Evolutionary conservation across 2,888 invertebrate species (phyloP), one percentile per base, ranked within the genome.

Genomic region (Clusia tigrina): DNA sequence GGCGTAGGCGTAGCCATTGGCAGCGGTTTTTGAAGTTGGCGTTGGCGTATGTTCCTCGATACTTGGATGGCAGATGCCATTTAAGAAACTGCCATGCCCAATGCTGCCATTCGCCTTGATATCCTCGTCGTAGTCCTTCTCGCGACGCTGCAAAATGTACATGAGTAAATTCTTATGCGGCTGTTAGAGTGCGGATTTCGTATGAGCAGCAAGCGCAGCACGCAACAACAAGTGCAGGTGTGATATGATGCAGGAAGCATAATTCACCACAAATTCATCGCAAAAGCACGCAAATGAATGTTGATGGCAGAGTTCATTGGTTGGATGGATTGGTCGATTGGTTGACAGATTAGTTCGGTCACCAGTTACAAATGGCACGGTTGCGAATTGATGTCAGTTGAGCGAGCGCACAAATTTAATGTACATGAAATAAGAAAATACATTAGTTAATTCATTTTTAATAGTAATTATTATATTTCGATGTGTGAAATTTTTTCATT

Each of bases 71-170:
- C n/a, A n/a, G n/a, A 58, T 15, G 42, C 42, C 42, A 15, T 42
- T 42, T 5, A 2, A 5, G 9, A 66, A 57, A 64, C 66, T 58
- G 54, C 46, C 60, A 64, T 26, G 0, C 51, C 25, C n/a, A 37
- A 26, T 24, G 61, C n/a, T 2, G 46, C 60, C 25, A 66, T 63
- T 22, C 66, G 32, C 6, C 32, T 32, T 12, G 6, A 32, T 67
- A 52, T 68, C 65, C 9, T 64, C 57, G 32, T 69, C 65, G 37
- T 67, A 67, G 51, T 60, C 60, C 60, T 76, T 76, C 38, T 73
- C 71, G 51, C 73, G 71, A 57, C 72, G 74, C 69, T 76, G 76
- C 67, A 76, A 72, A 62, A 74, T 71, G 73, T 74, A 76, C 76
- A 76, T 74, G 65, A 76, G 69, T 64, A 74, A 66, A 59, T 76